Evolutionary conservation across 92 coral and sea anemone species (phyloP).

Genomic region (Palythoa grandiflora): DNA sequence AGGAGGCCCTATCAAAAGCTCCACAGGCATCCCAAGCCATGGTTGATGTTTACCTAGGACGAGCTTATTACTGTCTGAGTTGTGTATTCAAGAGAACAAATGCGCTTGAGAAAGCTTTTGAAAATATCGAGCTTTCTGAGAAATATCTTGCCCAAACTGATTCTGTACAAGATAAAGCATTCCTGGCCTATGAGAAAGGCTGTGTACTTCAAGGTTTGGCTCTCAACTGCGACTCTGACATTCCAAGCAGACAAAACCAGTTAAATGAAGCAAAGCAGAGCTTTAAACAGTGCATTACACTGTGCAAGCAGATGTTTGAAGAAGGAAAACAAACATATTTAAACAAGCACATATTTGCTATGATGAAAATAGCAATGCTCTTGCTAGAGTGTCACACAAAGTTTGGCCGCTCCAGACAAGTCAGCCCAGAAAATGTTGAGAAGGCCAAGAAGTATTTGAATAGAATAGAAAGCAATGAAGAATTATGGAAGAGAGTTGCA

Average conservation of each 20-base stretch:
- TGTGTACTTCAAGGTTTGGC: not conserved
- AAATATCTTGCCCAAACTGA: conserved; percentile 8
- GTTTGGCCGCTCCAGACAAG: conserved; percentile 5
- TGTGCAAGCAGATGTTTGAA: conserved; percentile 15
- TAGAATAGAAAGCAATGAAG: not conserved
- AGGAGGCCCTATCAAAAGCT: conserved; percentile 5
- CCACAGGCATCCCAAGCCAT: conserved; percentile 25
- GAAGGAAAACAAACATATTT: conserved; percentile 10
- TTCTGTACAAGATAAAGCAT: conserved; percentile 34
- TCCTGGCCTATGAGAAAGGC: conserved; percentile 45
- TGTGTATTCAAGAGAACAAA: conserved; percentile 37
- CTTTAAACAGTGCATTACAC: not conserved
- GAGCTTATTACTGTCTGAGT: conserved; percentile 24
- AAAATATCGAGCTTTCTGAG: conserved; percentile 6
- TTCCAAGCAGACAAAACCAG: not conserved
- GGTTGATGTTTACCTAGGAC: conserved; percentile 16
- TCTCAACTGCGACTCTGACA: not conserved
- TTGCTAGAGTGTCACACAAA: conserved; percentile 19
- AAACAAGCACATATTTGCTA: conserved; percentile 28
- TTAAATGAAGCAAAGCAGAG: conserved; percentile 13
- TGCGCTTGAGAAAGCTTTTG: conserved; percentile 22
- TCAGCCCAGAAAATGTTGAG: not conserved
- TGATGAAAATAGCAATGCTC: conserved; percentile 33
- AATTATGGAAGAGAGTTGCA: conserved; percentile 30
- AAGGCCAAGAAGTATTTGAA: conserved; percentile 24